Evolutionary conservation across 23 tunicate genomes (phyloP).

Genomic region (Botrylloides violaceus): DNA sequence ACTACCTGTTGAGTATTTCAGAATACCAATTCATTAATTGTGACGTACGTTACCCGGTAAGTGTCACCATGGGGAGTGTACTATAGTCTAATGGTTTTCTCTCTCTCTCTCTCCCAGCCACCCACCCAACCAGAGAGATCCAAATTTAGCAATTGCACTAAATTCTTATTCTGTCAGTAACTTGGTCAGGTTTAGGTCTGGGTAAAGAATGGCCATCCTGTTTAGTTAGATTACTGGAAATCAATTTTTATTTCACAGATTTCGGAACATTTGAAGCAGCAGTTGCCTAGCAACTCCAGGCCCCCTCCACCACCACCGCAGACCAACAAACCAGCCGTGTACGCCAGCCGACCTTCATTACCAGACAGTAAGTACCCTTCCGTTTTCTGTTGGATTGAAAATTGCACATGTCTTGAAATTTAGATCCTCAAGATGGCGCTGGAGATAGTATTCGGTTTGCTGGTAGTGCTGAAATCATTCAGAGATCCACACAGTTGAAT

Average conservation of each 20-base stretch:
- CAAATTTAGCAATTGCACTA: too few species aligned
- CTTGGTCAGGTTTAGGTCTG: too few species aligned
- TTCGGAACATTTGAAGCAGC: slow-evolving; percentile 12
- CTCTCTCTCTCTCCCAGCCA: too few species aligned
- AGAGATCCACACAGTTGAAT: slow-evolving; percentile 67
- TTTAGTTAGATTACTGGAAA: too few species aligned
- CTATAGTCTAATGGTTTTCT: too few species aligned
- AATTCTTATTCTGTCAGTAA: too few species aligned
- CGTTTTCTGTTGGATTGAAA: background rate
- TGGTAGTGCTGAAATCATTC: slow-evolving; percentile 86
- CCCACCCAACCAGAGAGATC: too few species aligned
- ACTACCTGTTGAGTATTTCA: too few species aligned
- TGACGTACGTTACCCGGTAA: too few species aligned
- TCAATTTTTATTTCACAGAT: slow-evolving; percentile 5
- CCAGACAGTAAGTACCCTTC: slow-evolving; percentile 7
- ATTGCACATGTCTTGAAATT: background rate
- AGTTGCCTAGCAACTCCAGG: background rate
- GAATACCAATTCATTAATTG: too few species aligned
- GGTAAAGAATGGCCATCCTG: too few species aligned
- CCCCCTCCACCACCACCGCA: slow-evolving; percentile 47
- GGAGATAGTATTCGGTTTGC: slow-evolving; percentile 43
- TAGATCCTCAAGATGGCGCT: slow-evolving; percentile 25
- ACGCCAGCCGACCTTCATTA: background rate
- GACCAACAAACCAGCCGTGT: slow-evolving; percentile 32
- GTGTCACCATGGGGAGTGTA: too few species aligned